phyloP scores from a whole-genome alignment of 1,140 invertebrate species.

The Radopholus similis region DNA sequence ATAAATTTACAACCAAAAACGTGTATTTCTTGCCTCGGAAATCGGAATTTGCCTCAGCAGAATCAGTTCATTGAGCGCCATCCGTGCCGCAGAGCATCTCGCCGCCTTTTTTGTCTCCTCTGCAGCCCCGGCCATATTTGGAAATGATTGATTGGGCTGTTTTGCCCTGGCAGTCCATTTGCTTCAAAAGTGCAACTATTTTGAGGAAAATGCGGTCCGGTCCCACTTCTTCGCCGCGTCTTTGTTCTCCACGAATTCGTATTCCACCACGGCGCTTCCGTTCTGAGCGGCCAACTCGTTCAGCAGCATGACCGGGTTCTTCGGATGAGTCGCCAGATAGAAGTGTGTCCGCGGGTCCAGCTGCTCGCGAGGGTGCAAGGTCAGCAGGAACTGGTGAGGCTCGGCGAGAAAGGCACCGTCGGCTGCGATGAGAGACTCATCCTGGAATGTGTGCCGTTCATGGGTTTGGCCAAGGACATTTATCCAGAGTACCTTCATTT shows the following conservation, averaged over 20 bases:
- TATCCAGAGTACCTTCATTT: neutral
- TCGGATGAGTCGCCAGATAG: neutral
- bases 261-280: neutral
- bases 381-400: constrained; percentile 7
- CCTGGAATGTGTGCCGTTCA: neutral
- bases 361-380: neutral
- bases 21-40: too few relatives aligned
- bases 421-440: neutral
- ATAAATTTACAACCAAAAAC: too few relatives aligned
- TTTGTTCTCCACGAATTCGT: neutral
- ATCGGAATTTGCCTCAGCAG: too few relatives aligned
- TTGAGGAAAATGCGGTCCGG: neutral
- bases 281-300: neutral
- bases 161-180: neutral
- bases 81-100: neutral
- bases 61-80: too few relatives aligned
- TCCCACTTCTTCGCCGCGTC: neutral
- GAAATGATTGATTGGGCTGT: too few relatives aligned
- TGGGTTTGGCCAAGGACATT: neutral
- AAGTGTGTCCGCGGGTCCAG: constrained; percentile 11
- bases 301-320: neutral
- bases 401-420: too few relatives aligned
- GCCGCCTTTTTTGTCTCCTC: neutral
- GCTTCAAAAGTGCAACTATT: neutral
- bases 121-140: neutral